A percentile compares a stretch with the other conserved stretches of the same genome.
These are phyloP conservation scores for Gallinago nigripennis DNA, from an alignment of 2,797 vertebrate species.

Conservation along the genomic window DNA sequence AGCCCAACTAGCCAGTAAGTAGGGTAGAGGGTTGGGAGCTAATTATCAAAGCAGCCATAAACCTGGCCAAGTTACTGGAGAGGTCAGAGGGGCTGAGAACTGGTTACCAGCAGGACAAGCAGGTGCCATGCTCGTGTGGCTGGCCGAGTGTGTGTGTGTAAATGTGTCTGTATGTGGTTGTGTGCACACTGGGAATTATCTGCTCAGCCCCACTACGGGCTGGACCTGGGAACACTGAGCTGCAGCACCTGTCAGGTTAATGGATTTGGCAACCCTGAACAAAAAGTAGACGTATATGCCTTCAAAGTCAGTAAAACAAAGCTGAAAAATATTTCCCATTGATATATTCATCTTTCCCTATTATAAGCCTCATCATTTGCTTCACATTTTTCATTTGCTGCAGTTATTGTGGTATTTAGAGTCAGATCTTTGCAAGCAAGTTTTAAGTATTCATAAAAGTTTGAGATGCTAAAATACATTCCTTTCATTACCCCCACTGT, in stretches of 20 bases:
- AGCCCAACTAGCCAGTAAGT: background rate
- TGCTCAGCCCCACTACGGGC: rapidly evolving
- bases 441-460: background rate
- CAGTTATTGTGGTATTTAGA: background rate
- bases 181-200: background rate
- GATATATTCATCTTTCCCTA: background rate
- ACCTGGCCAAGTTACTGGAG: background rate
- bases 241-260: background rate
- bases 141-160: rapidly evolving
- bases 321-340: background rate
- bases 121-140: no score
- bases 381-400: background rate
- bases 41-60: background rate
- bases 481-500: background rate
- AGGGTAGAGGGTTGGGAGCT: background rate
- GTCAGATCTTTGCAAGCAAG: background rate
- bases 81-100: background rate
- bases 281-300: background rate
- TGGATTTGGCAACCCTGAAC: background rate
- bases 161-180: background rate
- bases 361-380: background rate
- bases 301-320: background rate
- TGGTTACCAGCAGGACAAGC: background rate
- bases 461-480: background rate
- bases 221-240: background rate